Percentiles rank a stretch among this genome's conserved stretches.
phyloP scores from a whole-genome alignment of 2,888 invertebrate species.

The Pyralis farinalis region DNA sequence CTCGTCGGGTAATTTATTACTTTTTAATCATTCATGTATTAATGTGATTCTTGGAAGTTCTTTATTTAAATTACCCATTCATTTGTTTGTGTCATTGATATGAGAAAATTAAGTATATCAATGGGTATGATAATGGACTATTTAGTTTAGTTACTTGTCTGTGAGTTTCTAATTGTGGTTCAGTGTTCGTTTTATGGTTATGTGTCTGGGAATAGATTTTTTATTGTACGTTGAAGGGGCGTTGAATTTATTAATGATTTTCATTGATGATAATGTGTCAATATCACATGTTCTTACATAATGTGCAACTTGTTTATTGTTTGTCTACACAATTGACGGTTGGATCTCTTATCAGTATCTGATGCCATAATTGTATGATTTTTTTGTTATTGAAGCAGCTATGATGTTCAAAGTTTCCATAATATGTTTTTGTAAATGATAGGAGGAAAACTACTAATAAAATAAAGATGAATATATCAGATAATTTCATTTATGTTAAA shows the following conservation, averaged over 20 bases:
- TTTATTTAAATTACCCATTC: neutral
- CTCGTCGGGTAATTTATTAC: conserved; percentile 59
- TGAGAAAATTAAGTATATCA: no score
- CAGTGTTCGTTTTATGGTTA: conserved; percentile 11
- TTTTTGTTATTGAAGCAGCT: neutral
- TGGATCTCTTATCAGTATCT: conserved; percentile 13
- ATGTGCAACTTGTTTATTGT: conserved; percentile 12
- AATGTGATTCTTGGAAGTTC: neutral
- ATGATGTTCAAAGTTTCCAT: no score
- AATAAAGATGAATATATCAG: no score
- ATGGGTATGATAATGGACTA: no score
- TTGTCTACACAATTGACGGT: conserved; percentile 12
- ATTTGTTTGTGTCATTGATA: neutral
- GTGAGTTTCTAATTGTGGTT: conserved; percentile 1
- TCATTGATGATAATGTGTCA: neutral
- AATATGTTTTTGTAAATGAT: no score
- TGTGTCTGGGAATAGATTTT: neutral
- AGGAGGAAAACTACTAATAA: no score
- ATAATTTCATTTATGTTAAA: no score
- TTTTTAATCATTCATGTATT: conserved; percentile 25
- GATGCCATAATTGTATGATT: conserved; percentile 11
- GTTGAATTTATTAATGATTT: neutral
- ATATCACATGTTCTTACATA: conserved; percentile 15
- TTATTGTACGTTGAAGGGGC: neutral
- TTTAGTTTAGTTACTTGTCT: neutral